phyloP scores from a whole-genome alignment of 2,113 vertebrate species.

The Ceratotherium simum region DNA sequence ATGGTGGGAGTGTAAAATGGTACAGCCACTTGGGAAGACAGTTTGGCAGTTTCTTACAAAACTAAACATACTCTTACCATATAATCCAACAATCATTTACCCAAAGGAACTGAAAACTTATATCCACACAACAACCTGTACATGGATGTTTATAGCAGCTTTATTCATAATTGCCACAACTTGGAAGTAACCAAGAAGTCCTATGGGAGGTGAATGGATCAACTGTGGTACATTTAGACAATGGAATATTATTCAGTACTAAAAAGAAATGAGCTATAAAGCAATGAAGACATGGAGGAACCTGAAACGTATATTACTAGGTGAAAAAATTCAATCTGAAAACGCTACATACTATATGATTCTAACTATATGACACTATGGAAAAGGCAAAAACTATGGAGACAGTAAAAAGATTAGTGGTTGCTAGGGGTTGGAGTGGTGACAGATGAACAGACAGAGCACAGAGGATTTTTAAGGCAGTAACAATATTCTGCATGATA shows the following conservation, averaged over 20 bases:
- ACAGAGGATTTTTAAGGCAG: not conserved
- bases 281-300: not conserved
- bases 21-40: not conserved
- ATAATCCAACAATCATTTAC: not conserved
- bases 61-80: not conserved
- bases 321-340: not conserved
- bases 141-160: not conserved
- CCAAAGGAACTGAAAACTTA: not conserved
- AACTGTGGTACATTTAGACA: not conserved
- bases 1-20: not conserved
- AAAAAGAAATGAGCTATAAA: not conserved
- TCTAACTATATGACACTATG: not conserved
- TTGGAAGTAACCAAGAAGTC: not conserved
- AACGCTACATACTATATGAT: not conserved
- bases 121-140: not conserved
- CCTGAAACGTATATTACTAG: not conserved
- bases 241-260: not conserved
- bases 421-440: not conserved
- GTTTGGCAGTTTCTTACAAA: not conserved
- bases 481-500: not conserved
- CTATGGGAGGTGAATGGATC: not conserved
- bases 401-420: not conserved
- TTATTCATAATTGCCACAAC: not conserved
- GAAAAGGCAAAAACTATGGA: not conserved
- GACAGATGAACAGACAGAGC: not conserved